Evolutionary conservation across 2,113 vertebrate species (phyloP).

Genomic region (Edolisoma coerulescens): DNA sequence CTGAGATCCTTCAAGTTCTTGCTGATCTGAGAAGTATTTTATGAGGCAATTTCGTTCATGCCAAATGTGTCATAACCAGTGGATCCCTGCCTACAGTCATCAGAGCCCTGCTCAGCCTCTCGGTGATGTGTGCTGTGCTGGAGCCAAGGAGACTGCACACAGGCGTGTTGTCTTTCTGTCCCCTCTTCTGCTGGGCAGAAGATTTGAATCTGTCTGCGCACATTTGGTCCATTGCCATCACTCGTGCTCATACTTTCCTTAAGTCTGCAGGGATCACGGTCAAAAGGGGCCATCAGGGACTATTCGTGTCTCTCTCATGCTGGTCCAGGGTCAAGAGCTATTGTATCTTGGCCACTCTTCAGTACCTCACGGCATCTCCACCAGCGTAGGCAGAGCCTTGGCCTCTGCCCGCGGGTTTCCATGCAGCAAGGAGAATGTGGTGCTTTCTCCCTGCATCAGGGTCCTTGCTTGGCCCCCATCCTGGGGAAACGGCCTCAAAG

Average conservation of each 20-base stretch:
- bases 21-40: slow-evolving; percentile 49
- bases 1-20: slow-evolving; percentile 17
- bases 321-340: background rate
- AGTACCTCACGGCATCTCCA: background rate
- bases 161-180: background rate
- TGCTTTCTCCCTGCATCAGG: background rate
- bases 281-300: background rate
- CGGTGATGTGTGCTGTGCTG: background rate
- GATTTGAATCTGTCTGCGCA: background rate
- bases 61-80: slow-evolving; percentile 56
- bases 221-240: background rate
- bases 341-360: background rate
- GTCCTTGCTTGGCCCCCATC: background rate
- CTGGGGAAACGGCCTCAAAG: background rate
- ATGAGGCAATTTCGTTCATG: background rate
- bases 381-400: background rate
- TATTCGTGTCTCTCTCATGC: background rate
- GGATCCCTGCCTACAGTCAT: slow-evolving; percentile 38
- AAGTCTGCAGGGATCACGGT: background rate
- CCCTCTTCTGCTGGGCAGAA: background rate
- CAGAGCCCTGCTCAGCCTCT: background rate
- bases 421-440: background rate
- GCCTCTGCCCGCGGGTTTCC: background rate
- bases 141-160: slow-evolving; percentile 42
- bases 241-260: accelerated